Conservation (phyloP, 2,797 vertebrate genomes). For the Eulemur mongoz region DNA sequence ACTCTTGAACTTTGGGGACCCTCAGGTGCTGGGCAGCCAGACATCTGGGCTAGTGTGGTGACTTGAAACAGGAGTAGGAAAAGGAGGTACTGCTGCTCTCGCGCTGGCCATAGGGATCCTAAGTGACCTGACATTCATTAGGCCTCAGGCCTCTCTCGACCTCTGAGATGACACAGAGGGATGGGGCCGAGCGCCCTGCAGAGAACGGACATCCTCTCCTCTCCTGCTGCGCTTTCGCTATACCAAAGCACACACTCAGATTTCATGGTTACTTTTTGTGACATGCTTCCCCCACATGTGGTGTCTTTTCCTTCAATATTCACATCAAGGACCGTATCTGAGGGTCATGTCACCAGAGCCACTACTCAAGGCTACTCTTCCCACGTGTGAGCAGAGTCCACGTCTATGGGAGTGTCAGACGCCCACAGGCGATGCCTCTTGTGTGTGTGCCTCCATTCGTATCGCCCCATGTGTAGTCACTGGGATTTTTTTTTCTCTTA, state of each 20-base stretch:
- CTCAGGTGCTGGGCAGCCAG: background rate
- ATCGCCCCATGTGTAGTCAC: background rate
- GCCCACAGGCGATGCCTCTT: background rate
- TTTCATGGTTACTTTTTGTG: background rate
- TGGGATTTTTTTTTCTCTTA: background rate
- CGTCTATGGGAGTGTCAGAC: background rate
- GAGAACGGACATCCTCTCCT: background rate
- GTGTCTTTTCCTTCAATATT: background rate
- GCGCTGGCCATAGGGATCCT: background rate
- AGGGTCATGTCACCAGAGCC: background rate
- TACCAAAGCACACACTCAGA: background rate
- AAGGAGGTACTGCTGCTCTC: background rate
- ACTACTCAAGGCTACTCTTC: background rate
- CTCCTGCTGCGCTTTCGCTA: background rate
- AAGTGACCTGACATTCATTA: background rate
- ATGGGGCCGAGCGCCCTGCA: background rate
- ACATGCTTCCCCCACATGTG: background rate
- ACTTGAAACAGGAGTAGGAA: background rate
- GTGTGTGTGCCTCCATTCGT: background rate
- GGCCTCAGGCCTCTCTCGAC: background rate
- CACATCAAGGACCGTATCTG: background rate
- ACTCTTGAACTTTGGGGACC: background rate
- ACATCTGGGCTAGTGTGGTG: background rate
- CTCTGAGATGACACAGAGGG: background rate
- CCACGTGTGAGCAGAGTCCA: background rate